Evolutionary conservation across 2,797 vertebrate species (phyloP), one percentile per base, ranked within the genome.

Genomic region (Pangasius macronema): DNA sequence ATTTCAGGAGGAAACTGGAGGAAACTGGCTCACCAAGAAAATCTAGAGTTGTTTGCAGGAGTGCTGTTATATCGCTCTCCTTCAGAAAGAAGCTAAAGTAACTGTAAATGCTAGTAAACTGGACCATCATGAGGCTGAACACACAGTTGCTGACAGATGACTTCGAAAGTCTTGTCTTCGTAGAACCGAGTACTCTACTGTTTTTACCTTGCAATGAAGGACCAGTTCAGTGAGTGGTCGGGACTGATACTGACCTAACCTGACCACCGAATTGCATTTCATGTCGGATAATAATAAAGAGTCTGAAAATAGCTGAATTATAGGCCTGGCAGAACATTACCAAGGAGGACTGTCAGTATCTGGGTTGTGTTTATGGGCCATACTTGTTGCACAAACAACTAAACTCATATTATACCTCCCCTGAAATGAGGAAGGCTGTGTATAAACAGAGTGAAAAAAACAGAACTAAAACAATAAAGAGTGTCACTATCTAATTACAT

Each of bases 401-500:
- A 16, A 24, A 82, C 22, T 77, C 14, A 8, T 53, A 51, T 16
- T n/a, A 16, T n/a, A 51, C 5, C 1, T n/a, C 8, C 18, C 8
- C 27, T 46, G 22, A 82, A 59, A 55, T 61, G 33, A 42, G 14
- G 24, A 20, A 18, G 39, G 24, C 7, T 22, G 30, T 5, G 5
- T 4, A 24, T 13, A 30, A 65, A 82, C 33, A 65, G 13, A 72
- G 39, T n/a, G 39, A 30, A n/a, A 42, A 10, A 79, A 20, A 8
- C 14, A 46, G 42, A 53, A 42, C 13, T 27, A 39, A 73, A 87
- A 39, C 13, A 57, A 55, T 42, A 59, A 55, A 67, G 2, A 70
- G 20, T 84, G 55, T 59, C 65, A 61, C 51, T 53, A 27, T 70
- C 82, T 83, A 84, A 53, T 67, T 84, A 30, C 51, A 14, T 70